Base-by-base conservation (phyloP, 2,113 vertebrate genomes). In the Pseudopipra pipra region DNA sequence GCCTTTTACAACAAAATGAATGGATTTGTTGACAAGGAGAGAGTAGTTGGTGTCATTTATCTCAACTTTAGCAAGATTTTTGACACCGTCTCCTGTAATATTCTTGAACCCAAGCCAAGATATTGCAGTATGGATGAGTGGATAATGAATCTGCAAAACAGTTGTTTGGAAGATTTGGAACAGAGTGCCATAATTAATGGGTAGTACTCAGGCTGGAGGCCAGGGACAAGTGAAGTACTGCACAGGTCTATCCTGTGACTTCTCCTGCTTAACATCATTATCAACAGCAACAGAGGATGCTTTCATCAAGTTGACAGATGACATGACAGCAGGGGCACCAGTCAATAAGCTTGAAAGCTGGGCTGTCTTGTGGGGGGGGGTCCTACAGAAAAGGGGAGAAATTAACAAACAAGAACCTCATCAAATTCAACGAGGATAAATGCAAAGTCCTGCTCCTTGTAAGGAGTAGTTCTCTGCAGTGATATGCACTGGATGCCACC, bases 111-210 rank as follows among this genome's bases (percentile, higher is more conserved):
- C 49, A 47, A 68, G 35, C 47, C 37, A 25, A 89, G 47, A 43
- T 83, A 35, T 39, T 93, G 30, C 62, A 61, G 44, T 43, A 65
- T 30, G 33, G 75, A 80, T 75, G 83, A 83, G 43, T 7, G 47
- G 79, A 75, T 68, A 93, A 89, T 65, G 67, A 76, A 86, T 80
- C 35, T 83, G 35, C 58, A 76, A 83, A 83, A 76, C 12, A 65
- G 37, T 56, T 79, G 46, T 71, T 92, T 68, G 72, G 76, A 73
- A 76, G 35, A 30, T 23, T 47, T 11, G 41, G 49, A 51, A 52
- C 23, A 80, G 47, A 90, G 23, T 10, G 20, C 30, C 1, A 0
- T 30, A 72, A 79, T 83, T 89, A 65, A 89, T 23, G 20, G 33
- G 5, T 28, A 9, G 6, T 33, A 6, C 23, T 51, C 7, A 37